Evolutionary conservation across 2,888 invertebrate genomes (phyloP).

Genomic region (Cephus rjabovi): DNA sequence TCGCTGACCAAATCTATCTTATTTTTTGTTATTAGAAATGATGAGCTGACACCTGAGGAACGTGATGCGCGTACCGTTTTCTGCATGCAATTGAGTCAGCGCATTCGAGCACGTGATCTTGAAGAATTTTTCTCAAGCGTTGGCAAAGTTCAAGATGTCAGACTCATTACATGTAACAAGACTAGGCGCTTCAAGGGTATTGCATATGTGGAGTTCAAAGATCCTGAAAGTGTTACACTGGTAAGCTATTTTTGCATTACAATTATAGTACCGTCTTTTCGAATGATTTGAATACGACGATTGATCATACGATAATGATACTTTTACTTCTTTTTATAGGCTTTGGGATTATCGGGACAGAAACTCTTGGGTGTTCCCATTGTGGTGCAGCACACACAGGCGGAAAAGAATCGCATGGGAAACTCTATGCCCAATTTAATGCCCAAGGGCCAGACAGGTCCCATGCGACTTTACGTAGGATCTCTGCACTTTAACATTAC

Average conservation of each 20-base stretch:
- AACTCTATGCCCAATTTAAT: constrained; percentile 86
- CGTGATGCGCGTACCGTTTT: constrained; percentile 98
- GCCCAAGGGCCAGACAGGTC: constrained; percentile 91
- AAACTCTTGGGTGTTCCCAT: constrained; percentile 96
- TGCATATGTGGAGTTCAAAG: constrained; percentile 99
- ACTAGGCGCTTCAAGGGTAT: constrained; percentile 99
- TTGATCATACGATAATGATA: no score
- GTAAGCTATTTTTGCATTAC: constrained; percentile 68
- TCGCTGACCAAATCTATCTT: no score
- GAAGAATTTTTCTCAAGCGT: constrained; percentile 99
- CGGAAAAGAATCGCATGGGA: constrained; percentile 93
- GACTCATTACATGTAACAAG: constrained; percentile 98
- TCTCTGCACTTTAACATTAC: constrained; percentile 98
- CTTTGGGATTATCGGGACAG: constrained; percentile 95
- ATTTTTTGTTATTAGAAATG: constrained; percentile 39
- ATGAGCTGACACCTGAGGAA: constrained; percentile 93
- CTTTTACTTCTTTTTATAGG: constrained; percentile 68
- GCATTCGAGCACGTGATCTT: constrained; percentile 92
- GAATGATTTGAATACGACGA: no score
- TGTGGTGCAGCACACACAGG: constrained; percentile 97
- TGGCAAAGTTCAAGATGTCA: constrained; percentile 97
- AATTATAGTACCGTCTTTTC: no score
- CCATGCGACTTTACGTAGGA: constrained; percentile 97
- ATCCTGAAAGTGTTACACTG: constrained; percentile 96
- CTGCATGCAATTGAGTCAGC: constrained; percentile 97